Evolutionary conservation across 2,113 vertebrate genomes (phyloP).

Genomic region (Amphiprion percula): DNA sequence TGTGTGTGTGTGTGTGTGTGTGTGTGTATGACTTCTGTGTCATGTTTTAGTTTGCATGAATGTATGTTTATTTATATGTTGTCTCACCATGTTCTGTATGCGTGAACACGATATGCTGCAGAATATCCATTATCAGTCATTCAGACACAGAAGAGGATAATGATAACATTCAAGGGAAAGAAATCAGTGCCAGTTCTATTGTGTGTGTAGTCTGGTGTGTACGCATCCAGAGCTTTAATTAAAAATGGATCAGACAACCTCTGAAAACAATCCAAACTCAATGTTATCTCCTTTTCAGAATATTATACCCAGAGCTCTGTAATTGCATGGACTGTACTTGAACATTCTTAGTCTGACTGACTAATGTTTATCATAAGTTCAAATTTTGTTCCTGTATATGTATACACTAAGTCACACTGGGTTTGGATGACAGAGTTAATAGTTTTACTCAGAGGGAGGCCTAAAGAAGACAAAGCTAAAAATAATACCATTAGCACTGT

Average conservation of each 20-base stretch:
- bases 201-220: constrained; percentile 24
- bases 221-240: constrained; percentile 12
- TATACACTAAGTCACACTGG: not conserved
- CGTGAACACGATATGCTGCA: constrained; percentile 28
- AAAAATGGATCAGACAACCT: constrained; percentile 13
- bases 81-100: constrained; percentile 20
- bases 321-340: not conserved
- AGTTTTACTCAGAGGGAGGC: constrained; percentile 11
- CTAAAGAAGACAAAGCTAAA: constrained; percentile 26
- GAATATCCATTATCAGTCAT: constrained; percentile 32
- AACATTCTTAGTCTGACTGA: constrained; percentile 45
- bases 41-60: not conserved
- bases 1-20: not conserved
- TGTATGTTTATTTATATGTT: constrained; percentile 27
- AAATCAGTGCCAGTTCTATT: not conserved
- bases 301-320: constrained; percentile 4
- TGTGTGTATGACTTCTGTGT: not conserved
- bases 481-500: constrained; percentile 24
- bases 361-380: constrained; percentile 55
- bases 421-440: constrained; percentile 33
- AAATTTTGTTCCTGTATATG: not conserved
- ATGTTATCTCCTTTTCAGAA: constrained; percentile 8
- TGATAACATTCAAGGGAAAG: constrained; percentile 22
- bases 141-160: constrained; percentile 29
- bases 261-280: constrained; percentile 36